phyloP scores from a whole-genome alignment of 1,140 invertebrate genomes.

The Apis cerana region DNA sequence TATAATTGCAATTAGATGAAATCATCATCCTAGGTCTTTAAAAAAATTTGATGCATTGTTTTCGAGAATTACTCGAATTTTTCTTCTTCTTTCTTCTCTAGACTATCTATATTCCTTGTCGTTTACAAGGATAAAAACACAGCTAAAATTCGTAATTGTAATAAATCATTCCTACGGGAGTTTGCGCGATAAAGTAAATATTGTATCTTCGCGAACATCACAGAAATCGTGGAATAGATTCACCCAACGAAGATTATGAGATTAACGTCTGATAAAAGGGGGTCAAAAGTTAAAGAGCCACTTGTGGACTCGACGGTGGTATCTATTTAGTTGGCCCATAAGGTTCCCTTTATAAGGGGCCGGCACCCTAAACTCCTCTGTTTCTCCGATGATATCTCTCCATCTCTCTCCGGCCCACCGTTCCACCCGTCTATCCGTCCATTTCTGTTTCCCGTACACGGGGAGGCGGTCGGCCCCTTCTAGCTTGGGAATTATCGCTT shows the following conservation, averaged over 20 bases:
- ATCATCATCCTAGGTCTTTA: too few species aligned
- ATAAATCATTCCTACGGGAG: too few species aligned
- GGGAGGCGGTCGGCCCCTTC: conserved; percentile 66
- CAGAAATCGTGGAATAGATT: too few species aligned
- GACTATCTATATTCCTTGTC: too few species aligned
- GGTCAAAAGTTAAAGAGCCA: conserved; percentile 83
- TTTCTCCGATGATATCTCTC: conserved; percentile 48
- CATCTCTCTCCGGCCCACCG: conserved; percentile 37
- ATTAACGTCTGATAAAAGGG: conserved; percentile 79
- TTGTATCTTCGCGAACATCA: too few species aligned
- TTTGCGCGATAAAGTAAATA: too few species aligned
- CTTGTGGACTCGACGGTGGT: conserved; percentile 81
- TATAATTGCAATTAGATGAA: too few species aligned
- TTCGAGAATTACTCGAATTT: too few species aligned
- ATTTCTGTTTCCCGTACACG: conserved; percentile 60
- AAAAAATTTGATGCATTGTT: too few species aligned
- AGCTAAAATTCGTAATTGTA: too few species aligned
- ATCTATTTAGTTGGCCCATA: conserved; percentile 82
- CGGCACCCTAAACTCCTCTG: conserved; percentile 69
- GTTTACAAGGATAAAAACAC: not conserved
- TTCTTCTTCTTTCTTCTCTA: too few species aligned
- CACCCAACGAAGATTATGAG: conserved; percentile 72
- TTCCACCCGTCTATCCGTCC: conserved; percentile 40
- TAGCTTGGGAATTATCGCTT: conserved; percentile 81
- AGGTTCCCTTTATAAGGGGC: conserved; percentile 80